phyloP scores from a whole-genome alignment of 2,113 vertebrate genomes.

The Syngnathus scovelli region DNA sequence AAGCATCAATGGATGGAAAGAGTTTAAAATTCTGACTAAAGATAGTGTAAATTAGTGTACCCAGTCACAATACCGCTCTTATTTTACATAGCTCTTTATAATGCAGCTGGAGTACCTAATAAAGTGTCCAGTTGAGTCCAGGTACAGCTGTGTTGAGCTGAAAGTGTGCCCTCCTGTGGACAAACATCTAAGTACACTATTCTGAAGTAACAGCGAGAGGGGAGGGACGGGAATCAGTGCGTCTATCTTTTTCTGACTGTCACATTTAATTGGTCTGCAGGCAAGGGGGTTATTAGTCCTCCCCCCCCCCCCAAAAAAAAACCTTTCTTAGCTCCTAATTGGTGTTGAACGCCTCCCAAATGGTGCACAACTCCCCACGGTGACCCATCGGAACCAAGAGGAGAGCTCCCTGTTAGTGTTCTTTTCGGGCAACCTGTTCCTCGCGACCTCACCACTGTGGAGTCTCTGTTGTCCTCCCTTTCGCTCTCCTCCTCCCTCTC shows the following conservation, averaged over 20 bases:
- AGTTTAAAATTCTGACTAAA: neutral
- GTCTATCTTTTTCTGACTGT: conserved; percentile 19
- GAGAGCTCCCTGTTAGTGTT: neutral
- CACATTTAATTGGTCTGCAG: conserved; percentile 49
- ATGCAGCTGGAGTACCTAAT: neutral
- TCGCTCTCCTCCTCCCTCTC: conserved; percentile 17
- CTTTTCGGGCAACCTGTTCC: conserved; percentile 7
- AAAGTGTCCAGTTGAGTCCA: neutral
- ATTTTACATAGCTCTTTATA: neutral
- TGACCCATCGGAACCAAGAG: neutral
- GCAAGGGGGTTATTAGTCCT: neutral
- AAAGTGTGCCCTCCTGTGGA: conserved; percentile 9
- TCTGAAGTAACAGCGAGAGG: neutral
- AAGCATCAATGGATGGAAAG: neutral
- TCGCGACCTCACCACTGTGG: neutral
- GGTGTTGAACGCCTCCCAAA: conserved; percentile 23
- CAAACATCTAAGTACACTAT: neutral
- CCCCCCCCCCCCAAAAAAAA: conserved; percentile 3
- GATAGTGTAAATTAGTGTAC: neutral
- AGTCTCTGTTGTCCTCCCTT: neutral
- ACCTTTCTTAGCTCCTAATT: conserved; percentile 44
- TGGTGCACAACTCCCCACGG: conserved; percentile 11
- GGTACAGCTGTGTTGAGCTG: neutral
- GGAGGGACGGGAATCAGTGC: neutral
- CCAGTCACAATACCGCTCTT: neutral